A percentile compares a stretch with the other conserved stretches of the same genome.
phyloP scores from a whole-genome alignment of 2,888 invertebrate species.

The Malacosoma neustria region DNA sequence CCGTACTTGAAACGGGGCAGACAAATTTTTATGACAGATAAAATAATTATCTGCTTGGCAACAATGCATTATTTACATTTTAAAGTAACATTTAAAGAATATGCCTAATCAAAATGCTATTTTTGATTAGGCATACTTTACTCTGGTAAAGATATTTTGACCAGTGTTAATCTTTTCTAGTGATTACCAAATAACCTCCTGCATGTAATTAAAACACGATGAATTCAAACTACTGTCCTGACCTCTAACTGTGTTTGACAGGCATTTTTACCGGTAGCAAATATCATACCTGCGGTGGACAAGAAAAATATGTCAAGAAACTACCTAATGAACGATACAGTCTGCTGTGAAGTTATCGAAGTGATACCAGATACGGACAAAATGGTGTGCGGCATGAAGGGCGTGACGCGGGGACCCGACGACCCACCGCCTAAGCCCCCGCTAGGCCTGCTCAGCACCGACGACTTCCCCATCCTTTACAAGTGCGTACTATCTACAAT shows the following conservation, averaged over 20 bases:
- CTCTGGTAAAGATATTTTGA: too few species aligned
- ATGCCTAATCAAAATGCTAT: too few species aligned
- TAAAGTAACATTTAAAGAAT: too few species aligned
- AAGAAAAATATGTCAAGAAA: constrained; percentile 85
- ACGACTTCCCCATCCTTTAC: constrained; percentile 87
- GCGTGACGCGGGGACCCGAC: constrained; percentile 79
- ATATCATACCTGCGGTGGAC: constrained; percentile 85
- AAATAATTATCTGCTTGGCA: too few species aligned
- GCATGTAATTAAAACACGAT: neutral
- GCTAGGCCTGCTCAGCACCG: constrained; percentile 87
- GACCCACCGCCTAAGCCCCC: constrained; percentile 82
- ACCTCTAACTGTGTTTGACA: constrained; percentile 22
- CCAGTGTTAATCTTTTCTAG: too few species aligned
- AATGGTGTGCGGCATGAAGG: constrained; percentile 91
- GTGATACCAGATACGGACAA: constrained; percentile 91
- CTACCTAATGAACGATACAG: constrained; percentile 88
- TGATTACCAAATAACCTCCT: too few species aligned
- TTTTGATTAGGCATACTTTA: too few species aligned
- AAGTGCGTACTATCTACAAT: constrained; percentile 77
- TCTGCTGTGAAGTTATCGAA: constrained; percentile 92
- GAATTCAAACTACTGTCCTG: neutral
- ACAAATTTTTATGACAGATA: too few species aligned
- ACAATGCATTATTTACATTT: too few species aligned
- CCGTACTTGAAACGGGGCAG: too few species aligned
- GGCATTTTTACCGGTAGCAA: constrained; percentile 81